phyloP scores from a whole-genome alignment of 2,797 vertebrate species.

The Oceanodroma leucorhoa region DNA sequence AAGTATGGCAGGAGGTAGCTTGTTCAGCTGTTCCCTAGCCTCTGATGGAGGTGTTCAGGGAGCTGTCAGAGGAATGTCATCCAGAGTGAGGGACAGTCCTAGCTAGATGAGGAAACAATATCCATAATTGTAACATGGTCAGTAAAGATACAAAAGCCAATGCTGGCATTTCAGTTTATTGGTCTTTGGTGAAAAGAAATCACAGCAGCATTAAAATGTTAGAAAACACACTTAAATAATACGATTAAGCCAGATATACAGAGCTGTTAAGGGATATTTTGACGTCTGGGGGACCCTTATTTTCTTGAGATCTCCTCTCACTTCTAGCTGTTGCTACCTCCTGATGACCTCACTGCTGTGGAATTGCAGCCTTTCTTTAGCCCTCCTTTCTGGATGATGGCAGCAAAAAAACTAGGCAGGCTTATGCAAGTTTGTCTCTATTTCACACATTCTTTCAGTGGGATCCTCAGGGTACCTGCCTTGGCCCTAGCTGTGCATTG shows the following conservation, averaged over 20 bases:
- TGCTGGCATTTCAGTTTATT: neutral
- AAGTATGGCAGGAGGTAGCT: neutral
- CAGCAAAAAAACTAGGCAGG: neutral
- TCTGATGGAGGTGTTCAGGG: neutral
- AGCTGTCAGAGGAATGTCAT: neutral
- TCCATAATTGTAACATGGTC: neutral
- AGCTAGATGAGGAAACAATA: neutral
- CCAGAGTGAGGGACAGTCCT: neutral
- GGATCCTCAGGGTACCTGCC: neutral
- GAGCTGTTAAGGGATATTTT: neutral
- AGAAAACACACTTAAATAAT: neutral
- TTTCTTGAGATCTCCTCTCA: neutral
- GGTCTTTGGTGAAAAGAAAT: neutral
- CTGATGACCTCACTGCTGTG: neutral
- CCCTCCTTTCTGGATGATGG: neutral
- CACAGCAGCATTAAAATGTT: neutral
- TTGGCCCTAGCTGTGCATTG: neutral
- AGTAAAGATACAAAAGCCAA: neutral
- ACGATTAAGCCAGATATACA: neutral
- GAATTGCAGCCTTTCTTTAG: neutral
- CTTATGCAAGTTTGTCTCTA: neutral
- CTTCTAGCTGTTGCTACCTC: neutral
- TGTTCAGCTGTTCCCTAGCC: neutral
- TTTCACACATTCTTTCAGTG: neutral
- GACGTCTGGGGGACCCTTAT: neutral